phyloP scores from a whole-genome alignment of 1,140 invertebrate genomes.

The Pseudoatta argentina region DNA sequence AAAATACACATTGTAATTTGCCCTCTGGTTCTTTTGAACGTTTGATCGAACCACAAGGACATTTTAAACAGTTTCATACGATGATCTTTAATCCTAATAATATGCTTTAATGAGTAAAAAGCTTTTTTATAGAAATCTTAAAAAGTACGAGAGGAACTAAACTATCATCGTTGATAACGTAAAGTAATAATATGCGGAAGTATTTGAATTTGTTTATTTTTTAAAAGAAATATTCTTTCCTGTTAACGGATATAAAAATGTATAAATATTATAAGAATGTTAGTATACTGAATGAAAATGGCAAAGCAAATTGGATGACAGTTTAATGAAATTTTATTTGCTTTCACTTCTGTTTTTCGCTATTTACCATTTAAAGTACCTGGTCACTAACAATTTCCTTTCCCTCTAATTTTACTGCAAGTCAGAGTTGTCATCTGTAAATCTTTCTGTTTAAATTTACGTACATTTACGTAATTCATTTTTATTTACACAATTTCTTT shows the following conservation, averaged over 20 bases:
- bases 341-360: conserved; percentile 39
- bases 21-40: background rate
- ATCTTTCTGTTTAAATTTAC: conserved; percentile 30
- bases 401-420: conserved; percentile 8
- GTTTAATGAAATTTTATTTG: conserved; percentile 54
- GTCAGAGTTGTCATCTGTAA: background rate
- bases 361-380: conserved; percentile 53
- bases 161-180: background rate
- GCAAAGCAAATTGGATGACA: conserved; percentile 24
- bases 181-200: background rate
- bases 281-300: conserved; percentile 11
- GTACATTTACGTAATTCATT: background rate
- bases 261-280: conserved; percentile 13
- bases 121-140: background rate
- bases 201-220: background rate
- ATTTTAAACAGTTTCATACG: background rate
- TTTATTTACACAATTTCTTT: conserved; percentile 20
- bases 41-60: background rate
- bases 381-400: background rate
- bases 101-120: background rate
- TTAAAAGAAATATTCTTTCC: background rate
- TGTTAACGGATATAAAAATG: conserved; percentile 3
- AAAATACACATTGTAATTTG: conserved; percentile 29
- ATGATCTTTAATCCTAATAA: background rate
- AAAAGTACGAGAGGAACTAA: background rate